Conservation (phyloP, 1,140 invertebrate genomes). For the Streblospio benedicti region DNA sequence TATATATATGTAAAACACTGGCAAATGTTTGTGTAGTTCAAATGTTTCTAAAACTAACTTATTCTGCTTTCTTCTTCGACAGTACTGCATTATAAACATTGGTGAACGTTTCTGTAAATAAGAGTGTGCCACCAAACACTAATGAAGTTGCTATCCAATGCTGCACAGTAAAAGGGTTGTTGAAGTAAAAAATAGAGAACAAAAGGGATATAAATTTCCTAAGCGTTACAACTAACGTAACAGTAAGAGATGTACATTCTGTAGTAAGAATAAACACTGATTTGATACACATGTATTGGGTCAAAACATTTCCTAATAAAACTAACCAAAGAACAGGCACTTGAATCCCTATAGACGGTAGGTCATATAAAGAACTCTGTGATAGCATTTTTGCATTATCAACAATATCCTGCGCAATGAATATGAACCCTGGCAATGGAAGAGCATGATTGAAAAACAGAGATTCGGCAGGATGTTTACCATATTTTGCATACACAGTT, state of each 20-base stretch:
- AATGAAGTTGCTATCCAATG: constrained; percentile 88
- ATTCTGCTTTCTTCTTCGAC: no score
- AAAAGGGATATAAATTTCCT: constrained; percentile 90
- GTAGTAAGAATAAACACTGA: constrained; percentile 90
- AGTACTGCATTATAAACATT: no score
- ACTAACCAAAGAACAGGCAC: constrained; percentile 71
- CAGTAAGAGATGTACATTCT: constrained; percentile 85
- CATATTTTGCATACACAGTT: constrained; percentile 70
- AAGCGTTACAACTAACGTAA: constrained; percentile 89
- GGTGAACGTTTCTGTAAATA: constrained; percentile 62
- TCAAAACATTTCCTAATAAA: constrained; percentile 75
- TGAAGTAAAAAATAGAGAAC: constrained; percentile 91
- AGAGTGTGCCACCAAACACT: constrained; percentile 85
- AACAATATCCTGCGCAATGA: constrained; percentile 65
- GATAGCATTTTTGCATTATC: constrained; percentile 51
- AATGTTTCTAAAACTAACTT: no score
- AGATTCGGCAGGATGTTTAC: constrained; percentile 90
- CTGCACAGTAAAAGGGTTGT: constrained; percentile 80
- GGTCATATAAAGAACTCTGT: constrained; percentile 26
- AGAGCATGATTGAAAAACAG: constrained; percentile 88
- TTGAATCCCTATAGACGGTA: constrained; percentile 38
- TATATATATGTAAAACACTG: no score
- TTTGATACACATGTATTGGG: constrained; percentile 90
- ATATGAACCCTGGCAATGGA: constrained; percentile 73
- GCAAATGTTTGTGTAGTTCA: no score